Evolutionary conservation across 2,888 invertebrate species (phyloP).

Genomic region (Dinocampus coccinellae): DNA sequence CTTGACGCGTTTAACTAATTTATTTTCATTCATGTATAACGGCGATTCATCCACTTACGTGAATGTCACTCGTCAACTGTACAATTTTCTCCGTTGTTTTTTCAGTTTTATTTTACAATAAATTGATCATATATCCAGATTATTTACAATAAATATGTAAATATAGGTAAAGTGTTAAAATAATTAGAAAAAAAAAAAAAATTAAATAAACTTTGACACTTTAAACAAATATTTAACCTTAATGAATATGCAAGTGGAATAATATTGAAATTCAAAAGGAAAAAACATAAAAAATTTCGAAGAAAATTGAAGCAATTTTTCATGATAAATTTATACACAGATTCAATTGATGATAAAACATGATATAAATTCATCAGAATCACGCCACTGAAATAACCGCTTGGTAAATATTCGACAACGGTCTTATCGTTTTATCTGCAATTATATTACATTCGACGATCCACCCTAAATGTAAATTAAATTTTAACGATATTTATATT

Average conservation of each 20-base stretch:
- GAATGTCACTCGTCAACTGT: background rate
- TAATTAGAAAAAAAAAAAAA: no score
- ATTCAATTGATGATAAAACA: conserved; percentile 18
- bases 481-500: conserved; percentile 22
- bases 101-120: no score
- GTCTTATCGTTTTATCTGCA: conserved; percentile 3
- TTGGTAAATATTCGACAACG: background rate
- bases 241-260: background rate
- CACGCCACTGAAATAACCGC: conserved; percentile 9
- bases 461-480: conserved; percentile 8
- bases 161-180: no score
- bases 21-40: background rate
- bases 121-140: no score
- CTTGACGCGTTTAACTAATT: conserved; percentile 41
- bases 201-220: background rate
- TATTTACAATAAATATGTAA: no score
- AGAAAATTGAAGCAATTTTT: background rate
- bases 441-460: background rate
- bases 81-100: background rate
- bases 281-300: background rate
- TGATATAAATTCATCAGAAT: conserved; percentile 18
- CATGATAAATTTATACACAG: conserved; percentile 7
- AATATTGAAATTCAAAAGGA: background rate
- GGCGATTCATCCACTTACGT: background rate
- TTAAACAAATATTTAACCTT: background rate